phyloP scores from a whole-genome alignment of 1,140 invertebrate genomes.

The Diorhabda carinulata region DNA sequence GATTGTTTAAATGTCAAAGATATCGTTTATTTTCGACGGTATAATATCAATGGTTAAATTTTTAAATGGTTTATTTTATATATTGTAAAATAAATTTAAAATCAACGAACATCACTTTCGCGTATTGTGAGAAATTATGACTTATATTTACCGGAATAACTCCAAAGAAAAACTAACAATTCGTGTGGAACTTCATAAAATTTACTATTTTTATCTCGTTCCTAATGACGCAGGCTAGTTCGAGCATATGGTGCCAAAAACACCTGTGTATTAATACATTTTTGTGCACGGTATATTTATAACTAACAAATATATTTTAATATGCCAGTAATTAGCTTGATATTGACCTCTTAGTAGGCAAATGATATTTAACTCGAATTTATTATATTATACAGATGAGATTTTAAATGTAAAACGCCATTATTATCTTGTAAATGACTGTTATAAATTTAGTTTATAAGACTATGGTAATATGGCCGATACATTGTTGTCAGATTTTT shows the following conservation, averaged over 20 bases:
- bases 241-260: not conserved
- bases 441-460: too few species aligned
- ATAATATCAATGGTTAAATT: not conserved
- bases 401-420: too few species aligned
- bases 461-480: too few species aligned
- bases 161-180: constrained; percentile 1
- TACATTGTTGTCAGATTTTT: too few species aligned
- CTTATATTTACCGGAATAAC: not conserved
- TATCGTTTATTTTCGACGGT: not conserved
- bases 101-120: not conserved
- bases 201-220: constrained; percentile 6
- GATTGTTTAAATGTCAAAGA: not conserved
- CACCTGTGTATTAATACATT: constrained; percentile 7
- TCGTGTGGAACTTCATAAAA: constrained; percentile 12
- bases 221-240: not conserved
- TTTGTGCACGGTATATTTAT: not conserved
- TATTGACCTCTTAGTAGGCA: too few species aligned
- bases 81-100: too few species aligned
- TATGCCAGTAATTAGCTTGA: too few species aligned
- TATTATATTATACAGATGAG: too few species aligned
- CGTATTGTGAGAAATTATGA: not conserved
- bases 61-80: too few species aligned
- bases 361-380: too few species aligned
- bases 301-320: too few species aligned
- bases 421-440: too few species aligned